Percentiles rank a stretch among this genome's conserved stretches.
Conservation (phyloP, 2,888 invertebrate species). For the Maniola hyperantus region DNA sequence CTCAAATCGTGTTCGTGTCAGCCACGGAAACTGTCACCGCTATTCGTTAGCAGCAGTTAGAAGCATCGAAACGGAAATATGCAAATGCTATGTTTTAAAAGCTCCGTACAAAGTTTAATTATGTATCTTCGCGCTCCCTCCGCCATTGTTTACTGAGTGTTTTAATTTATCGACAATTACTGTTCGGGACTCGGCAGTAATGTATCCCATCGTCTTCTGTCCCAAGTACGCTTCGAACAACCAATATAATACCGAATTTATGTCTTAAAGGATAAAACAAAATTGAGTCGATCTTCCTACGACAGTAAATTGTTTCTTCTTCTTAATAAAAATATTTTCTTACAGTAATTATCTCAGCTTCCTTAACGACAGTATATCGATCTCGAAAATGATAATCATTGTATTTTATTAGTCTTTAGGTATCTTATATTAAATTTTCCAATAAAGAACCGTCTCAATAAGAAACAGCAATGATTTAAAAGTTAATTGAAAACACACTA, state of each 20-base stretch:
- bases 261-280: not conserved
- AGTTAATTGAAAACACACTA: too few relatives aligned
- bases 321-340: too few relatives aligned
- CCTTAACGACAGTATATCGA: too few relatives aligned
- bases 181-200: constrained; percentile 8
- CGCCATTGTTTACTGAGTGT: constrained; percentile 18
- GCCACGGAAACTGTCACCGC: not conserved
- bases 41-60: constrained; percentile 23
- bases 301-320: not conserved
- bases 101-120: constrained; percentile 30
- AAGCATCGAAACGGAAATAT: constrained; percentile 33
- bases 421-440: too few relatives aligned
- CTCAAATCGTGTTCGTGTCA: not conserved
- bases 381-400: too few relatives aligned
- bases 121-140: constrained; percentile 11
- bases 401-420: too few relatives aligned
- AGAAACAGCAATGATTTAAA: too few relatives aligned
- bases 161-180: constrained; percentile 29
- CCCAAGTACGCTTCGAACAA: not conserved
- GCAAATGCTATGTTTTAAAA: constrained; percentile 42
- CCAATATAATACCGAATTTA: not conserved
- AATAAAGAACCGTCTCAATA: too few relatives aligned
- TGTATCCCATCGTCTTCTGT: not conserved
- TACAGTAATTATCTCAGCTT: too few relatives aligned
- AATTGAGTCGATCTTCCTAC: not conserved